Base-by-base conservation (phyloP, 2,797 vertebrate species). In the Sylvia borin region DNA sequence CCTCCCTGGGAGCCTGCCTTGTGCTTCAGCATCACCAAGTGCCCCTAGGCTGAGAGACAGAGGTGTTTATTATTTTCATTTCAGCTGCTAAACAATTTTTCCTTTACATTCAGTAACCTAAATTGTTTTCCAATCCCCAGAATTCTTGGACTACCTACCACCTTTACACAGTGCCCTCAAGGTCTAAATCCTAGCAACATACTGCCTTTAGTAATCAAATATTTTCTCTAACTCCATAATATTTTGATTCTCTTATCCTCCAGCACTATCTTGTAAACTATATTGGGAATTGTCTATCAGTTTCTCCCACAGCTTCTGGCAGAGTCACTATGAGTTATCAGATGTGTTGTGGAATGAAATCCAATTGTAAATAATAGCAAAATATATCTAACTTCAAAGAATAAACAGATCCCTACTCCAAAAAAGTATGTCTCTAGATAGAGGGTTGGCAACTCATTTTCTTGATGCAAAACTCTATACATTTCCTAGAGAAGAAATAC, bases 261-360 rank as follows among this genome's bases (percentile, higher is more conserved):
- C 17, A 88, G 53, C 45, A 71, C 31, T 85, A 3, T 21, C 34
- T 55, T 67, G 47, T 19, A 74, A 84, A 64, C 29, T 60, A 19
- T 50, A 67, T 38, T 57, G 48, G 48, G 81, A 93, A 82, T 66
- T 73, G 48, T 47, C 45, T 58, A 38, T 42, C 77, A 82, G 43
- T 54, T 95, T 85, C 65, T 85, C 43, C 65, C 32, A 73, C 60
- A 94, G 83, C 53, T 91, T 87, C 84, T 87, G 57, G 53, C 65
- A 91, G 45, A 73, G 42, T 2, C 61, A 22, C 68, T 68, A 4
- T 29, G 54, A 79, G 57, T 76, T 82, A 93, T 94, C 71, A 70
- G 38, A 48, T 20, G 24, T 6, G 9, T 70, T 86, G 55, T 73
- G 42, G 34, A 91, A 92, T 50, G 38, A 94, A 92, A 89, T 24